A percentile compares a stretch with the other conserved stretches of the same genome.
Evolutionary conservation across 2,113 vertebrate species (phyloP).

Genomic region (Planiliza haematocheilus): DNA sequence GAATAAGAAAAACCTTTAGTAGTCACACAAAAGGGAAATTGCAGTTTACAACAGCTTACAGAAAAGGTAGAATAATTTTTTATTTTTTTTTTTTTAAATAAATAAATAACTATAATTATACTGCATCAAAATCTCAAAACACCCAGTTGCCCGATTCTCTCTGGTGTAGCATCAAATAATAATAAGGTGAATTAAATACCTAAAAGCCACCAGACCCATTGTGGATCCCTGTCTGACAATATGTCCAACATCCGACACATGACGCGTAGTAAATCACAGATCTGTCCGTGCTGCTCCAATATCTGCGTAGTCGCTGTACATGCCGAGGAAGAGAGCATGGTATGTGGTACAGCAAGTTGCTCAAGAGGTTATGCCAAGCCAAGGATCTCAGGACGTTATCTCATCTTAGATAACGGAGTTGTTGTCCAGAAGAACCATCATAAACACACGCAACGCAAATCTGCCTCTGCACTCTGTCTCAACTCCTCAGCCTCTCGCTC

Average conservation of each 20-base stretch:
- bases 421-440: conserved; percentile 63
- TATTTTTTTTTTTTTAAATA: too few species aligned
- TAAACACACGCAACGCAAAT: conserved; percentile 64
- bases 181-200: neutral
- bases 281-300: neutral
- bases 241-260: neutral
- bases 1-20: too few species aligned
- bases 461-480: conserved; percentile 32
- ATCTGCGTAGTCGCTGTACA: neutral
- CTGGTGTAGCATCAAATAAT: neutral
- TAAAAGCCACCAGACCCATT: neutral
- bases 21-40: too few species aligned
- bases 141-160: neutral
- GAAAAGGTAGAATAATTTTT: too few species aligned
- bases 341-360: conserved; percentile 29
- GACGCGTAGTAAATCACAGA: neutral
- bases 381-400: conserved; percentile 67
- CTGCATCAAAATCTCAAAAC: too few species aligned
- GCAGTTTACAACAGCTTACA: too few species aligned
- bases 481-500: neutral
- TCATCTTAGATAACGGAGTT: conserved; percentile 69
- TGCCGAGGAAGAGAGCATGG: conserved; percentile 3
- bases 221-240: neutral
- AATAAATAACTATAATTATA: too few species aligned
- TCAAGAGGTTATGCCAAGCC: conserved; percentile 58